Conservation (phyloP, 1,140 invertebrate species). For the Drosophila mojavensis region DNA sequence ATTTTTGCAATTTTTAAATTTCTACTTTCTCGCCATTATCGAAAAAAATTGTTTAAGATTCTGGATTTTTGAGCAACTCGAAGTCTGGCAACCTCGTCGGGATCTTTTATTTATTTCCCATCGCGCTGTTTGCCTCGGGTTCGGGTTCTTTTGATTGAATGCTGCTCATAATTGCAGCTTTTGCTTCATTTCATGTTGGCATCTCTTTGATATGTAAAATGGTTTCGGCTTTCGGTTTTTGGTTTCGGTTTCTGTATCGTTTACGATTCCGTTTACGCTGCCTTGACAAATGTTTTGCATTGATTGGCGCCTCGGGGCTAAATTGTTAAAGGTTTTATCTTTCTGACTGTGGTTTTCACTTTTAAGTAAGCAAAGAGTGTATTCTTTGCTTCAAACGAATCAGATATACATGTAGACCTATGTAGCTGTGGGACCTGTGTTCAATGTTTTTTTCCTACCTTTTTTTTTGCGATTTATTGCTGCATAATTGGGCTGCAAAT, state of each 20-base stretch:
- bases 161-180: conserved; percentile 71
- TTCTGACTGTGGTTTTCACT: not conserved
- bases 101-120: not conserved
- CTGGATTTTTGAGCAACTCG: no score
- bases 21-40: no score
- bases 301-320: conserved; percentile 49
- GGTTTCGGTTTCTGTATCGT: conserved; percentile 3
- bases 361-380: not conserved
- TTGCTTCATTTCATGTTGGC: conserved; percentile 58
- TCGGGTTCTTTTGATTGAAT: conserved; percentile 67
- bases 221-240: conserved; percentile 24
- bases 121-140: conserved; percentile 25
- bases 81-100: no score
- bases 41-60: no score
- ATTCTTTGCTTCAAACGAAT: not conserved
- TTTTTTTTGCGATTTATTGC: not conserved
- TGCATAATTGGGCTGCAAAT: conserved; percentile 3
- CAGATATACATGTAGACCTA: not conserved
- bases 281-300: conserved; percentile 59
- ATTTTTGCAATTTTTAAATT: no score
- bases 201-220: conserved; percentile 45
- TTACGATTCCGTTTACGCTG: not conserved
- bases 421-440: not conserved
- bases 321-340: conserved; percentile 23
- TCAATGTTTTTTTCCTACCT: not conserved